Evolutionary conservation across 2,113 vertebrate genomes (phyloP).

Genomic region (Crotalus helleri): DNA sequence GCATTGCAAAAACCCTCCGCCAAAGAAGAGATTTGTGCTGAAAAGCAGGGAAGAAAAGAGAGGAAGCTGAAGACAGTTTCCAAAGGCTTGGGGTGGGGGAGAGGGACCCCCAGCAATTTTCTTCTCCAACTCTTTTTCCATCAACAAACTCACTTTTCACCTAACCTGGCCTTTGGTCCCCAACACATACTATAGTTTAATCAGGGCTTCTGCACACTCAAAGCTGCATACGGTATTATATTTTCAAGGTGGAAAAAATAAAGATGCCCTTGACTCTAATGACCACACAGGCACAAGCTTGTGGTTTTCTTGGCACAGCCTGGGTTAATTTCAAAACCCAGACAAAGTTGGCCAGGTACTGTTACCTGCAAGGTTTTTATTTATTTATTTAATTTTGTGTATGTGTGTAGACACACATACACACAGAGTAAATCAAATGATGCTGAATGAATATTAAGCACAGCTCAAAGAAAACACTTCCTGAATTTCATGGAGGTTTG

Average conservation of each 20-base stretch:
- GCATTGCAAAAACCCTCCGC: constrained; percentile 58
- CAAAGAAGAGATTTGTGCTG: constrained; percentile 38
- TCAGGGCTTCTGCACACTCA: background rate
- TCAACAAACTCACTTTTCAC: background rate
- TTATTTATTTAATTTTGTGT: too few species aligned
- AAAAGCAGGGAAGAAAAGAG: constrained; percentile 15
- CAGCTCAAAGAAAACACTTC: background rate
- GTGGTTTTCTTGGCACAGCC: background rate
- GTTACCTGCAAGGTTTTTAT: background rate
- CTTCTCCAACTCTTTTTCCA: background rate
- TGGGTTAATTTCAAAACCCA: background rate
- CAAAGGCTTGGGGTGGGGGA: background rate
- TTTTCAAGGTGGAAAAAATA: background rate
- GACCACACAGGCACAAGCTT: background rate
- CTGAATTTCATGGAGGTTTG: background rate
- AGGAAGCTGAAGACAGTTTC: background rate
- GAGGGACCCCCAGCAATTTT: background rate
- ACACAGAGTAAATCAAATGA: background rate
- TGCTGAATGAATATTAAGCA: background rate
- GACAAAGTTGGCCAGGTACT: background rate
- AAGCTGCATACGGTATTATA: background rate
- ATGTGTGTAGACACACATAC: background rate
- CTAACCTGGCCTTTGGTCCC: background rate
- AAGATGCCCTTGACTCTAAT: background rate
- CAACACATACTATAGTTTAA: background rate